These are phyloP conservation scores for Amazona finschi DNA, from an alignment of 2,797 vertebrate genomes.

Conservation along the genomic window DNA sequence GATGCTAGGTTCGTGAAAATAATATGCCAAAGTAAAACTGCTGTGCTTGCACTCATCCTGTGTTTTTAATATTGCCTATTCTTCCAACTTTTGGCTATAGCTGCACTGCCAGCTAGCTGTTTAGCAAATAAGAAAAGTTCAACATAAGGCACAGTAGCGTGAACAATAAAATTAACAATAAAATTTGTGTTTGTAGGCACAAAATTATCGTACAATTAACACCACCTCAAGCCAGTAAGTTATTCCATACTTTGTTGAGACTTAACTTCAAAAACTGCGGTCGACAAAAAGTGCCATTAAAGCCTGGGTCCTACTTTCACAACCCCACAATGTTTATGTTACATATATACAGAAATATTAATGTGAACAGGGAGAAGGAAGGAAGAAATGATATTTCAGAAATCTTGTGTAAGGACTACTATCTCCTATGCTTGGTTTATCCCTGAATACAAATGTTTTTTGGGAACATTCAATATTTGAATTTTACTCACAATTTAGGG, in stretches of 20 bases:
- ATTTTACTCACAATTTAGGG: background rate
- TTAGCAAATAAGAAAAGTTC: background rate
- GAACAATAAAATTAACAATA: background rate
- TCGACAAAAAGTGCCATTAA: background rate
- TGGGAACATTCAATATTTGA: background rate
- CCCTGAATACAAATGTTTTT: background rate
- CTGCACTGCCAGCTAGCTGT: background rate
- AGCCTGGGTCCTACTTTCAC: background rate
- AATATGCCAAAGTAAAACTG: slow-evolving; percentile 53
- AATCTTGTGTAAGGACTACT: background rate
- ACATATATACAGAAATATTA: background rate
- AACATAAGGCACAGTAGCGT: background rate
- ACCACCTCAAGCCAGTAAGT: background rate
- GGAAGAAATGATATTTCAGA: background rate
- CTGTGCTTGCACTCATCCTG: slow-evolving; percentile 38
- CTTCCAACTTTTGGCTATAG: background rate
- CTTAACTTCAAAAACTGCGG: background rate
- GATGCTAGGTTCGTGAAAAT: slow-evolving; percentile 32
- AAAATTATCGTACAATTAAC: background rate
- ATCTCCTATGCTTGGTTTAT: background rate
- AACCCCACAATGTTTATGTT: background rate
- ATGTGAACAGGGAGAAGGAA: background rate
- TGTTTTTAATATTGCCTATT: slow-evolving; percentile 3
- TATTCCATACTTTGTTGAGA: background rate
- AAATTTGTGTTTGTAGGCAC: background rate